phyloP scores from a whole-genome alignment of 2,888 invertebrate genomes.

The Papilio demoleus region DNA sequence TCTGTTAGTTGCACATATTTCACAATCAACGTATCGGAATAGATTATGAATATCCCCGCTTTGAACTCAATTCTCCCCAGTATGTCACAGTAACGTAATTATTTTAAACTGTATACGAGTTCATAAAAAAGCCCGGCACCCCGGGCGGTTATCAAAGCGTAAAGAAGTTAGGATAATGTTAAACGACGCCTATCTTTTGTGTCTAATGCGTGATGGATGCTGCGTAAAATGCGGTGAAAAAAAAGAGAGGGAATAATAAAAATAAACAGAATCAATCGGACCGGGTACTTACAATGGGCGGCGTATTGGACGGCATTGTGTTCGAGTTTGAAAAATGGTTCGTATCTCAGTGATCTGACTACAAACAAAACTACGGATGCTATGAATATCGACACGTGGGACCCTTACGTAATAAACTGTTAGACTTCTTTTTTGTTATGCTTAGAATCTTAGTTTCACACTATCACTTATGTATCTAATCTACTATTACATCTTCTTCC shows the following conservation, averaged over 20 bases:
- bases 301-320: constrained; percentile 62
- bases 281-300: constrained; percentile 63
- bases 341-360: constrained; percentile 60
- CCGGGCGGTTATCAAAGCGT: constrained; percentile 77
- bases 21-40: constrained; percentile 45
- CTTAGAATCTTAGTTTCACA: constrained; percentile 15
- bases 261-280: constrained; percentile 68
- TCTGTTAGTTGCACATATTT: constrained; percentile 67
- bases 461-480: neutral
- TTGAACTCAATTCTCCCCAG: constrained; percentile 60
- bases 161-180: constrained; percentile 83
- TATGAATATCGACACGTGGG: constrained; percentile 66
- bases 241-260: constrained; percentile 55
- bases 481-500: neutral
- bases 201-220: constrained; percentile 77
- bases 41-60: constrained; percentile 60
- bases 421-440: constrained; percentile 4
- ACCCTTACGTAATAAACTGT: constrained; percentile 42
- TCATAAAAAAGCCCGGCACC: constrained; percentile 59
- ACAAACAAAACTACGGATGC: constrained; percentile 66
- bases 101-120: constrained; percentile 59
- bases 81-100: constrained; percentile 59
- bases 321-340: constrained; percentile 66
- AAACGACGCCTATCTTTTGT: constrained; percentile 82
- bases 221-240: constrained; percentile 69